Percentiles rank a stretch among this genome's conserved stretches.
These are phyloP conservation scores for Leptodactylus fallax DNA, from an alignment of 2,797 vertebrate genomes.

Conservation along the genomic window DNA sequence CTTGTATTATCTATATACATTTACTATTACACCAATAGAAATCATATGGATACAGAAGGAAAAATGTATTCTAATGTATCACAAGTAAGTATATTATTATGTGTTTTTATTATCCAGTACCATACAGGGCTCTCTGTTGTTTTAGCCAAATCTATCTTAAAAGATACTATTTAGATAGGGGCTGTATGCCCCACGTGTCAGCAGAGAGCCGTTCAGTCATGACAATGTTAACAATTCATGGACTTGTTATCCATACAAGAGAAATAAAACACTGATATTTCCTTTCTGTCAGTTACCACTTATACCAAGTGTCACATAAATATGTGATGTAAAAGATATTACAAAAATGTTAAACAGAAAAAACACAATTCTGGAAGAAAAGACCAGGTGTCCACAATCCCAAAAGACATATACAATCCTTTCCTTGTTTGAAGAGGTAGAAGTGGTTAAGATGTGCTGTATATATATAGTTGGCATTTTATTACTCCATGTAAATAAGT, in stretches of 20 bases:
- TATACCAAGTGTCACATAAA: conserved; percentile 37
- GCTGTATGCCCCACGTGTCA: not conserved
- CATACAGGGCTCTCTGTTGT: not conserved
- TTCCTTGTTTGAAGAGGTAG: conserved; percentile 2
- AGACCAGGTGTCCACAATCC: conserved; percentile 7
- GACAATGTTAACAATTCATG: conserved; percentile 19
- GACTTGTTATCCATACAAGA: conserved; percentile 5
- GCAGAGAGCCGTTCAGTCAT: not conserved
- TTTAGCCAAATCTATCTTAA: not conserved
- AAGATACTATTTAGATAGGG: not conserved
- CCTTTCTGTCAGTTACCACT: conserved; percentile 26
- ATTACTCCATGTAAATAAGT: not conserved
- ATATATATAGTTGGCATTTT: not conserved
- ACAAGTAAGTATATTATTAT: not conserved
- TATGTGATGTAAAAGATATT: conserved; percentile 32
- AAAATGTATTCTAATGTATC: not conserved
- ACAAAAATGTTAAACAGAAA: conserved; percentile 16
- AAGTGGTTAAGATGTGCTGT: not conserved
- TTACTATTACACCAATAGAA: not conserved
- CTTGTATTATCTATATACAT: not conserved
- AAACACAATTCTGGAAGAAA: not conserved
- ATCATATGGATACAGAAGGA: not conserved
- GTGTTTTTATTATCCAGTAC: not conserved
- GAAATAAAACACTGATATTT: conserved; percentile 18
- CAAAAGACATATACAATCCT: not conserved